phyloP scores from a whole-genome alignment of 2,797 vertebrate genomes.

The Pipistrellus pygmaeus region DNA sequence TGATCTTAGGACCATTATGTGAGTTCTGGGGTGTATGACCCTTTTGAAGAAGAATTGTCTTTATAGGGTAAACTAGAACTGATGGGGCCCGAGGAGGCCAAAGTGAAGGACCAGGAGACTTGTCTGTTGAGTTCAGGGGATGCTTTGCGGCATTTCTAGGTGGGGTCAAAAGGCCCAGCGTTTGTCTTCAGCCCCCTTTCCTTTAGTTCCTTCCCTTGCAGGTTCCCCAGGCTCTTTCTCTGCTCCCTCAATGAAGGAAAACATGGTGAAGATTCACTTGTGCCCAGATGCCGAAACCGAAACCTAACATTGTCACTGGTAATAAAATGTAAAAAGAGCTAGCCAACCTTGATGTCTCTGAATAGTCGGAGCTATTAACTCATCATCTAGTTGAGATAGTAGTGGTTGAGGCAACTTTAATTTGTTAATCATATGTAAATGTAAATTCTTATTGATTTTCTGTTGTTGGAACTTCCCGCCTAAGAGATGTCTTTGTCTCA shows the following conservation, averaged over 20 bases:
- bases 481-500: too few species aligned
- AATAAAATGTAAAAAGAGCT: too few species aligned
- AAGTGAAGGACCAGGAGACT: neutral
- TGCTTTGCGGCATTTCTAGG: slow-evolving; percentile 5
- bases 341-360: too few species aligned
- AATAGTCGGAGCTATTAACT: too few species aligned
- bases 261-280: neutral
- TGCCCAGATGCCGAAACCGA: neutral
- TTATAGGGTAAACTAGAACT: neutral
- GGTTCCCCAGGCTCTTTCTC: neutral
- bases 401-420: too few species aligned
- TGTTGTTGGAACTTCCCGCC: too few species aligned
- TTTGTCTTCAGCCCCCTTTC: neutral
- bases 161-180: neutral
- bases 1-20: slow-evolving; percentile 13
- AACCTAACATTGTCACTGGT: too few species aligned
- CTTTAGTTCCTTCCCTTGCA: neutral
- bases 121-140: neutral
- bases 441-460: too few species aligned
- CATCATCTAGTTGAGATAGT: too few species aligned
- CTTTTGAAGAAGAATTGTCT: neutral
- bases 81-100: neutral
- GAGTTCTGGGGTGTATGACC: neutral
- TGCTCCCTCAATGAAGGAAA: neutral
- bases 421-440: too few species aligned